These are phyloP conservation scores for Drosophila cognata DNA, from an alignment of 2,888 invertebrate genomes.

Conservation along the genomic window DNA sequence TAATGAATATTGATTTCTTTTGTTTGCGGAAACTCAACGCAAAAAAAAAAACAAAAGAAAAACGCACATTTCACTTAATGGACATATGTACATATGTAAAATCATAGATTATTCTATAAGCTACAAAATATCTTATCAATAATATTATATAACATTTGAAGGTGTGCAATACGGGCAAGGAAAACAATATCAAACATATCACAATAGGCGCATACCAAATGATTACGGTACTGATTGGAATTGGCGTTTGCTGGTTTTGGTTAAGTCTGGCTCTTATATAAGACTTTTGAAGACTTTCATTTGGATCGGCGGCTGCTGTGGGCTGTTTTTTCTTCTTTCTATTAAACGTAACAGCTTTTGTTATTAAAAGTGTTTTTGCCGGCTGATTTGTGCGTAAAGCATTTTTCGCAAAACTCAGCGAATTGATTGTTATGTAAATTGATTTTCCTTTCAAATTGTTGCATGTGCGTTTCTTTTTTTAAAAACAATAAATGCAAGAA, in stretches of 20 bases:
- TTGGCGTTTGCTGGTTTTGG: slow-evolving; percentile 8
- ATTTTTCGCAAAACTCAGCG: slow-evolving; percentile 51
- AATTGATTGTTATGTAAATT: slow-evolving; percentile 62
- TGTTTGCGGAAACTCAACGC: neutral
- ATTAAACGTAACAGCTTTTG: slow-evolving; percentile 53
- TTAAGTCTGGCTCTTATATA: slow-evolving; percentile 42
- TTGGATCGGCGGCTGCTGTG: slow-evolving; percentile 28
- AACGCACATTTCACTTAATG: neutral
- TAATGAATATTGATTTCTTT: slow-evolving; percentile 11
- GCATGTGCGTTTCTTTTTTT: neutral
- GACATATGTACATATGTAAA: neutral
- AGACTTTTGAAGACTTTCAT: slow-evolving; percentile 46
- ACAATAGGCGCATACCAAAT: slow-evolving; percentile 41
- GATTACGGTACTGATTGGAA: slow-evolving; percentile 62
- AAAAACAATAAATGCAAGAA: neutral
- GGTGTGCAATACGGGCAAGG: neutral
- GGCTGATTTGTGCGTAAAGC: slow-evolving; percentile 64
- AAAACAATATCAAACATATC: slow-evolving; percentile 41
- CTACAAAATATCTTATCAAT: neutral
- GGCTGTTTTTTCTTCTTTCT: slow-evolving; percentile 29
- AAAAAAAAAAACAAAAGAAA: neutral
- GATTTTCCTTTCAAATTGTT: slow-evolving; percentile 37
- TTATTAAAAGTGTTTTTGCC: slow-evolving; percentile 60
- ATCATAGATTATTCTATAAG: neutral
- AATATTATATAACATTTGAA: neutral